Base-by-base conservation (phyloP, 2,888 invertebrate species). In the Pegoplata infirma region DNA sequence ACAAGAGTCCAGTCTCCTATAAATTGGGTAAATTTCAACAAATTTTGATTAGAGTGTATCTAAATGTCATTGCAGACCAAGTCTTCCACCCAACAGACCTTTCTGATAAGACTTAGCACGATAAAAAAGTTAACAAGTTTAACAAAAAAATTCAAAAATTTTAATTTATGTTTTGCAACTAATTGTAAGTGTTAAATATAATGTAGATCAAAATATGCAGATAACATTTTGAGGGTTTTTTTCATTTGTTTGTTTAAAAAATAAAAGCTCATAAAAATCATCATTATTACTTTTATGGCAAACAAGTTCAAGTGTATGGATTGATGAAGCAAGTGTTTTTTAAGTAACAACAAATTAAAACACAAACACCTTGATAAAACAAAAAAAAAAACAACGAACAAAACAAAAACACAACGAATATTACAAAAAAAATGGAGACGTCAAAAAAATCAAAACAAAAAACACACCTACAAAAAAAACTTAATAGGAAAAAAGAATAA, bases 371-470 rank as follows among this genome's bases (percentile, higher is more conserved):
- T 46, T 28, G 7, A 32, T 21, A 59, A n/a, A 12, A 21, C 12
- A 64, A 21, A 49, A 78, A 21, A 63, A 74, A 63, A 64, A 80
- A 76, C 68, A 80, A 56, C 81, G 53, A 69, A 56, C 59, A 71
- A 46, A 51, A 55, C 46, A 68, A 61, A 58, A n/a, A n/a, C n/a
- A n/a, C n/a, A n/a, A n/a, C n/a, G n/a, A n/a, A n/a, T n/a, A n/a
- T n/a, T n/a, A 32, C 12, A 68, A 66, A 28, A 40, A 17, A 55
- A 73, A 28, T 19, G 23, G 6, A 5, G 23, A 53, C n/a, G 28
- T 40, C n/a, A n/a, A n/a, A 58, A 47, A 64, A 49, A 61, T 55
- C 58, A 49, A 56, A 76, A 82, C 74, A 56, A 8, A n/a, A 84
- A 83, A 76, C 82, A 84, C 44, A 32, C 32, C 32, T 32, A 32